A percentile compares a stretch with the other conserved stretches of the same genome.
Conservation (phyloP, 2,888 invertebrate genomes). For the Platycheirus albimanus region DNA sequence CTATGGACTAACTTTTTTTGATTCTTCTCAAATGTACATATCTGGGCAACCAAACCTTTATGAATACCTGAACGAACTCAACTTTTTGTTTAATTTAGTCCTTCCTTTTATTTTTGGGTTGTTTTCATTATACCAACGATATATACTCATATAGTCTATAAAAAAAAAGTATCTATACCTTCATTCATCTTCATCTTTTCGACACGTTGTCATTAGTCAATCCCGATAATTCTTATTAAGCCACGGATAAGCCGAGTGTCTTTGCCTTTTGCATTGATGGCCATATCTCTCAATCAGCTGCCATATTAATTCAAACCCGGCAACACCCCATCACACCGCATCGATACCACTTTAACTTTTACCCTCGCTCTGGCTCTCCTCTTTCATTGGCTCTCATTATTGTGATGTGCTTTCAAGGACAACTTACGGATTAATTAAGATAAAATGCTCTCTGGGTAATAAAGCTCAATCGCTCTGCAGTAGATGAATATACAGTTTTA, state of each 20-base stretch:
- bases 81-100: too few species aligned
- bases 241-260: slow-evolving; percentile 47
- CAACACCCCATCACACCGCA: background rate
- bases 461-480: slow-evolving; percentile 38
- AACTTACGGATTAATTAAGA: slow-evolving; percentile 54
- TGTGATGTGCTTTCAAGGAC: slow-evolving; percentile 24
- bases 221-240: slow-evolving; percentile 40
- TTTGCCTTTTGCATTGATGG: slow-evolving; percentile 37
- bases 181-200: slow-evolving; percentile 25
- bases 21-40: too few species aligned
- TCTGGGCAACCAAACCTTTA: too few species aligned
- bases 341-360: slow-evolving; percentile 12
- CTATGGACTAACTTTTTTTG: too few species aligned
- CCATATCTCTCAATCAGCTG: slow-evolving; percentile 62
- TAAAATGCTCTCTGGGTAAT: slow-evolving; percentile 54
- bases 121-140: too few species aligned
- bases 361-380: background rate
- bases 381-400: background rate
- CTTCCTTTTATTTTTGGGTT: too few species aligned
- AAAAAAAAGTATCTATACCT: background rate
- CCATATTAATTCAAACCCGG: slow-evolving; percentile 55
- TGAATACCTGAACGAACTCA: too few species aligned
- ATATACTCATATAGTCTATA: too few species aligned
- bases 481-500: slow-evolving; percentile 33
- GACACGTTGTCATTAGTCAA: slow-evolving; percentile 27